Evolutionary conservation across 2,888 invertebrate species (phyloP), one percentile per base, ranked within the genome.

Genomic region (Drosophila recens): DNA sequence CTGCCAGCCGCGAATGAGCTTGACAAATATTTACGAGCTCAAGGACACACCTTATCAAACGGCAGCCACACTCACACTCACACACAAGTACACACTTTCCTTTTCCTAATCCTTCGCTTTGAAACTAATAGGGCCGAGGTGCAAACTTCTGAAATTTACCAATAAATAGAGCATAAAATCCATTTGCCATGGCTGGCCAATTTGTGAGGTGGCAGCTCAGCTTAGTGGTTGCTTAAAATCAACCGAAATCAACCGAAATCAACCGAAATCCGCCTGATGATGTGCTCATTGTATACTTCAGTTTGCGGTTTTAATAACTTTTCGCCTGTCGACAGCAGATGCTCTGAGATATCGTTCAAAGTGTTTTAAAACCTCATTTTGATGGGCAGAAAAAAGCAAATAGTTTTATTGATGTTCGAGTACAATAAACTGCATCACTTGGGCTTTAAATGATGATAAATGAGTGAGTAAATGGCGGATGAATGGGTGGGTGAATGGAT

Each of bases 21-120:
- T 80, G 82, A 72, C 73, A 85, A 80, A 80, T 82, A 75, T 79
- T 79, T 80, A 80, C 70, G 79, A 75, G 74, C 64, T 64, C 74
- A 70, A 69, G 69, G 72, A 67, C 71, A 66, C 72, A 56, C 75
- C 77, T 73, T 72, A 72, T 70, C 70, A 76, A 62, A 43, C 15
- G 23, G 23, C 51, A 45, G n/a, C 1, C 45, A 52, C 20, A 23
- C 43, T 51, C 20, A 30, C 43, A 13, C 23, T 27, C 27, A 27
- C 30, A 15, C 43, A 33, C 40, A 33, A 17, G 53, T 20, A 38
- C 11, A 13, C 23, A 11, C 13, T 27, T 13, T 9, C 4, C 30
- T 45, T 42, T 33, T 23, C 10, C 13, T 38, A 49, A 38, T 34
- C 13, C 36, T 30, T 33, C 17, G 51, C 54, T 45, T 46, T 20